These are phyloP conservation scores for Acanthosepion lycidas DNA, from an alignment of 2,888 invertebrate genomes.

Conservation along the genomic window DNA sequence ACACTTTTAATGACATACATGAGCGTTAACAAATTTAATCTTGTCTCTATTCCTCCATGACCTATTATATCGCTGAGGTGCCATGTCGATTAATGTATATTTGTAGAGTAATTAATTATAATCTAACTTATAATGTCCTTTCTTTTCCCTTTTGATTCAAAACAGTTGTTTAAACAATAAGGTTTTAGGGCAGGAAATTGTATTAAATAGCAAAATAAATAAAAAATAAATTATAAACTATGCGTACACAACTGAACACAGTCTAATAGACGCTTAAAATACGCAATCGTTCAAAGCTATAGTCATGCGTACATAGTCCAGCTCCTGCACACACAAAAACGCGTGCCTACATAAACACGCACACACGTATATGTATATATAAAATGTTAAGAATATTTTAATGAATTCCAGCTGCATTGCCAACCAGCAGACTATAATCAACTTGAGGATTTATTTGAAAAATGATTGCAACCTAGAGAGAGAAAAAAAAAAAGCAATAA, in stretches of 20 bases:
- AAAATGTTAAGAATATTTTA: constrained; percentile 20
- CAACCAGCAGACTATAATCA: background rate
- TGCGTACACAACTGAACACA: background rate
- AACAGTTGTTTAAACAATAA: constrained; percentile 12
- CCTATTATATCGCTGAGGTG: no score
- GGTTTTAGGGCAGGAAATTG: background rate
- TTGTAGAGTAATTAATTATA: no score
- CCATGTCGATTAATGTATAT: no score
- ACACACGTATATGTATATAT: background rate
- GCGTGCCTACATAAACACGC: background rate
- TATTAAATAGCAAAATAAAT: background rate
- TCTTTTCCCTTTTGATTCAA: background rate
- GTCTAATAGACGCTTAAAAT: background rate
- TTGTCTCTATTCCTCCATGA: no score
- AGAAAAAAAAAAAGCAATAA: background rate
- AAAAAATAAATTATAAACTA: background rate
- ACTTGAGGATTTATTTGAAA: background rate
- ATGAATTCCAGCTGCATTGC: background rate
- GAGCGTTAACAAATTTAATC: no score
- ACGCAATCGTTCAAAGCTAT: no score
- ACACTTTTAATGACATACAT: no score
- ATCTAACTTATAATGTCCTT: no score
- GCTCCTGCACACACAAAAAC: background rate
- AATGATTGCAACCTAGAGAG: background rate
- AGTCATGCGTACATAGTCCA: no score